Conservation (phyloP, 1,140 invertebrate species). For the Drosophila littoralis region DNA sequence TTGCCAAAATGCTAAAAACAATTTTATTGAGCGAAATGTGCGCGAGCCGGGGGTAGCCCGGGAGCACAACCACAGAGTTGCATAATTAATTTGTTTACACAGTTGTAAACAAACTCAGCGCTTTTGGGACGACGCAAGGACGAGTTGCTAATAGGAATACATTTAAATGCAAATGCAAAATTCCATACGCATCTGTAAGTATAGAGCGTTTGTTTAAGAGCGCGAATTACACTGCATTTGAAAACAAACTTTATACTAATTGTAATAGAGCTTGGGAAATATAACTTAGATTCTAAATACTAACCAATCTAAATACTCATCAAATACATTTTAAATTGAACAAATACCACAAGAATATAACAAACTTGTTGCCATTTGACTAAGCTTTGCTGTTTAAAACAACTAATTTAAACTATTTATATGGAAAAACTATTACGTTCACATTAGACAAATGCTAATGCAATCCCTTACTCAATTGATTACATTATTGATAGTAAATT, state of each 20-base stretch:
- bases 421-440: no score
- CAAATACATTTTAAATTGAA: no score
- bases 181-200: neutral
- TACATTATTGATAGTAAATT: no score
- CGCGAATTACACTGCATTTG: neutral
- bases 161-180: slow-evolving; percentile 26
- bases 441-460: no score
- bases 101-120: slow-evolving; percentile 73
- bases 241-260: neutral
- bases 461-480: no score
- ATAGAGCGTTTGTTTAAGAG: neutral
- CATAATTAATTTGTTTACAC: slow-evolving; percentile 83
- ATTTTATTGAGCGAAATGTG: slow-evolving; percentile 55
- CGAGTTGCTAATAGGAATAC: slow-evolving; percentile 41
- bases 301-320: no score
- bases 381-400: no score
- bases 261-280: neutral
- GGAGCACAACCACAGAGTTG: slow-evolving; percentile 42
- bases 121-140: slow-evolving; percentile 8
- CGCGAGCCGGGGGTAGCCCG: neutral
- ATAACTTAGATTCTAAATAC: no score
- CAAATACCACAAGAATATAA: no score
- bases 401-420: no score
- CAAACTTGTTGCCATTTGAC: no score
- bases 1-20: slow-evolving; percentile 67